phyloP scores from a whole-genome alignment of 2,113 vertebrate species.

The Collichthys lucidus region DNA sequence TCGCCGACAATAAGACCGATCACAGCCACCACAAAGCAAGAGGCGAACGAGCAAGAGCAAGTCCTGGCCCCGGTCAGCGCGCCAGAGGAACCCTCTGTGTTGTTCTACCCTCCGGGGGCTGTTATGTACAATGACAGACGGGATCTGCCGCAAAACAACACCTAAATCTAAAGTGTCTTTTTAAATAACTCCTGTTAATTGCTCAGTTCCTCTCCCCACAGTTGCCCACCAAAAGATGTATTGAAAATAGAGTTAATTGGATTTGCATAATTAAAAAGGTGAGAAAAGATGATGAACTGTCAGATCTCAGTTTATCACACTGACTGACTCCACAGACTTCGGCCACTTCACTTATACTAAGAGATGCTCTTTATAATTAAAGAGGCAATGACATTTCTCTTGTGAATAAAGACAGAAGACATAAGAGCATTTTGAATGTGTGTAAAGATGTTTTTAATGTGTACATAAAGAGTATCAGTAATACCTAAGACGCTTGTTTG shows the following conservation, averaged over 20 bases:
- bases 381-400: not conserved
- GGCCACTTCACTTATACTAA: not conserved
- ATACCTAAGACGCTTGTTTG: not conserved
- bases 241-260: not conserved
- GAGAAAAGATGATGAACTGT: not conserved
- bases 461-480: slow-evolving; percentile 2
- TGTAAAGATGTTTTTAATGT: not conserved
- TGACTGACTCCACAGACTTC: not conserved
- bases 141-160: slow-evolving; percentile 87
- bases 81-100: slow-evolving; percentile 71
- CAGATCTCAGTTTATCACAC: no score
- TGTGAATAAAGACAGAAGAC: not conserved
- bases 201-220: not conserved
- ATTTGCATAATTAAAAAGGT: not conserved
- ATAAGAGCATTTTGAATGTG: not conserved
- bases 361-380: not conserved
- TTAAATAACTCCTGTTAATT: not conserved
- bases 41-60: slow-evolving; percentile 84
- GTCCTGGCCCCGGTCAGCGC: slow-evolving; percentile 73
- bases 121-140: slow-evolving; percentile 87
- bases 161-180: slow-evolving; percentile 54
- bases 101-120: slow-evolving; percentile 90
- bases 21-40: slow-evolving; percentile 89
- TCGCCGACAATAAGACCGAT: slow-evolving; percentile 91
- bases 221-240: not conserved